Percentiles rank a stretch among this genome's conserved stretches.
These are phyloP conservation scores for Istiophorus platypterus DNA, from an alignment of 2,113 vertebrate species.

Conservation along the genomic window DNA sequence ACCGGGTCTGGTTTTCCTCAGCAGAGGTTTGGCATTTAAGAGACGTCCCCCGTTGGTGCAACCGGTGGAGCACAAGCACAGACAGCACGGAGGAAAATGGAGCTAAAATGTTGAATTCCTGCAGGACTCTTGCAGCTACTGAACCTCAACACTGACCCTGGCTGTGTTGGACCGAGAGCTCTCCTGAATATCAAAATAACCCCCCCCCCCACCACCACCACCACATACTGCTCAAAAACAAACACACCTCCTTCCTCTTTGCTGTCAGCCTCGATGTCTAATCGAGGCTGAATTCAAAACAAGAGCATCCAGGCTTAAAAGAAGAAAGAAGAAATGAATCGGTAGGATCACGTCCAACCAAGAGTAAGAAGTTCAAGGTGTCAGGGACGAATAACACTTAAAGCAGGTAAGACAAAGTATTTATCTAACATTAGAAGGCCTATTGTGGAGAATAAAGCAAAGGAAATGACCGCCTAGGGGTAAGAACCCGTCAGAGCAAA, in stretches of 20 bases:
- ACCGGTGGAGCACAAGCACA: slow-evolving; percentile 55
- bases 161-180: slow-evolving; percentile 6
- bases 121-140: slow-evolving; percentile 40
- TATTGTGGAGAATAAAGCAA: neutral
- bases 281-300: neutral
- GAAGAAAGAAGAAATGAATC: neutral
- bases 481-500: neutral
- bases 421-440: slow-evolving; percentile 6
- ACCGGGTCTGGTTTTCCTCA: neutral
- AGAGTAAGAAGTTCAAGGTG: neutral
- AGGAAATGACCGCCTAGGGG: neutral
- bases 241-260: neutral
- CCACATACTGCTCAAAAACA: neutral
- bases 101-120: slow-evolving; percentile 64
- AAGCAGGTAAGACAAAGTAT: neutral
- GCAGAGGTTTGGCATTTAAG: slow-evolving; percentile 50
- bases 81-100: slow-evolving; percentile 53
- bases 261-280: neutral
- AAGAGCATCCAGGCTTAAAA: neutral
- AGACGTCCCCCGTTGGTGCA: slow-evolving; percentile 26
- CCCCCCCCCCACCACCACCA: neutral
- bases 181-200: slow-evolving; percentile 38
- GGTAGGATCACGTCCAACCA: neutral
- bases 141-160: slow-evolving; percentile 57
- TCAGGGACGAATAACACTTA: neutral